These are phyloP conservation scores for Trematomus loennbergii DNA, from an alignment of 2,113 vertebrate genomes.

Conservation along the genomic window DNA sequence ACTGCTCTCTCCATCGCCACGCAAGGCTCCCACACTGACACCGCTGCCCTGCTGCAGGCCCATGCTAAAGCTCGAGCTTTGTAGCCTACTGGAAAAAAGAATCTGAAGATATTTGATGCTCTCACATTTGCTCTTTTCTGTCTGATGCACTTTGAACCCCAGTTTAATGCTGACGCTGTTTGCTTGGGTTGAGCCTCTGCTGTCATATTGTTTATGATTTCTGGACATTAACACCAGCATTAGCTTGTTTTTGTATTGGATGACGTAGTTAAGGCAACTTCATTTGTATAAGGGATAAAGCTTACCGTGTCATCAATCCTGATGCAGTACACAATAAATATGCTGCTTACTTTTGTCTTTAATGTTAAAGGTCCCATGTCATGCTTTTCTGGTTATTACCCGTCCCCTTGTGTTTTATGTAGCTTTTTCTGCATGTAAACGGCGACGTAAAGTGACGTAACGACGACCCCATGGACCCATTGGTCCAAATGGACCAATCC, in stretches of 20 bases:
- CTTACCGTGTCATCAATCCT: not conserved
- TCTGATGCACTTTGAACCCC: not conserved
- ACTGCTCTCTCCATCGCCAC: conserved; percentile 90
- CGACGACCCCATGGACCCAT: too few relatives aligned
- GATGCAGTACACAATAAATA: conserved; percentile 8
- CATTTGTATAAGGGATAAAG: not conserved
- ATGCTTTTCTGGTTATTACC: too few relatives aligned
- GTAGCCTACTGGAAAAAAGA: conserved; percentile 18
- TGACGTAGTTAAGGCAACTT: not conserved
- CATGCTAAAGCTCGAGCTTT: conserved; percentile 78
- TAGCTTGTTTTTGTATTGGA: not conserved
- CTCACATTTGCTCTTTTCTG: not conserved
- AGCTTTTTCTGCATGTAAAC: too few relatives aligned
- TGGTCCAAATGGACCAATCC: too few relatives aligned
- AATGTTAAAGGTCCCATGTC: not conserved
- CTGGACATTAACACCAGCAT: not conserved
- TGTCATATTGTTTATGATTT: conserved; percentile 2
- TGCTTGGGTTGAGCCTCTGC: conserved; percentile 25
- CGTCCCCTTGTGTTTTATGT: too few relatives aligned
- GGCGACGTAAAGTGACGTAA: too few relatives aligned
- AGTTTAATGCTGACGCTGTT: not conserved
- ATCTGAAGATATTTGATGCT: conserved; percentile 1
- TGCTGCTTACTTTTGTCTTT: conserved; percentile 26
- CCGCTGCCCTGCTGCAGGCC: conserved; percentile 87
- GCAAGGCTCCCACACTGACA: conserved; percentile 85